These are phyloP conservation scores for Pitta sordida DNA, from an alignment of 2,113 vertebrate genomes.

Conservation along the genomic window DNA sequence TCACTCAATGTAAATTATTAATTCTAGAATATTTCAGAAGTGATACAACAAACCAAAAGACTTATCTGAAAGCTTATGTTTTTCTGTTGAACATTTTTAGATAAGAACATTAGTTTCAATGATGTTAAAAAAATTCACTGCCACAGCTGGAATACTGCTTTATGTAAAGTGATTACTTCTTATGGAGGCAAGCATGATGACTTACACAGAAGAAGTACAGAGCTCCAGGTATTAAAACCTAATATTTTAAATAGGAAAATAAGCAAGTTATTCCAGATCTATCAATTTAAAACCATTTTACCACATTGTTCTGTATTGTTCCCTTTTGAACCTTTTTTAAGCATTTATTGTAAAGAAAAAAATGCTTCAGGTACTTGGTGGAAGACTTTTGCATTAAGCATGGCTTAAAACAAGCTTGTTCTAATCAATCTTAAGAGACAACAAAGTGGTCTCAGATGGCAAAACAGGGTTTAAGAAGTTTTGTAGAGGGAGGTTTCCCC, in stretches of 20 bases:
- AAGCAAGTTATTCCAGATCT: neutral
- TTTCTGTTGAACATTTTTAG: neutral
- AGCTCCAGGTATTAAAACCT: neutral
- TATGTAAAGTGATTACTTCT: neutral
- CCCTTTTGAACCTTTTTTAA: neutral
- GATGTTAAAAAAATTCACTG: neutral
- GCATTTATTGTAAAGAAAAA: neutral
- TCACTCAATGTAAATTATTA: neutral
- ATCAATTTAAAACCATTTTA: neutral
- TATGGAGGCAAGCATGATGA: rapidly evolving
- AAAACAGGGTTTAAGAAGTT: neutral
- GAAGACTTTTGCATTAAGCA: neutral
- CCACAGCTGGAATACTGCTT: neutral
- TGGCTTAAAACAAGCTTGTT: neutral
- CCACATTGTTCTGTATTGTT: neutral
- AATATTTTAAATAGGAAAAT: neutral
- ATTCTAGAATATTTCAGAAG: neutral
- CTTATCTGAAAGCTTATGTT: neutral
- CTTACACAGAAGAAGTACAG: neutral
- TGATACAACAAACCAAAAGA: neutral
- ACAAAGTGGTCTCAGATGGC: neutral
- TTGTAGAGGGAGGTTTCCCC: rapidly evolving
- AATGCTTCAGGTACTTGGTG: neutral
- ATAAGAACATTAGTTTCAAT: neutral
- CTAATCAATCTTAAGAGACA: neutral